Evolutionary conservation across 30 jellyfish, hydroid and myxozoan genomes (phyloP), one percentile per base, ranked within the genome.

Genomic region (Pelagia noctiluca): DNA sequence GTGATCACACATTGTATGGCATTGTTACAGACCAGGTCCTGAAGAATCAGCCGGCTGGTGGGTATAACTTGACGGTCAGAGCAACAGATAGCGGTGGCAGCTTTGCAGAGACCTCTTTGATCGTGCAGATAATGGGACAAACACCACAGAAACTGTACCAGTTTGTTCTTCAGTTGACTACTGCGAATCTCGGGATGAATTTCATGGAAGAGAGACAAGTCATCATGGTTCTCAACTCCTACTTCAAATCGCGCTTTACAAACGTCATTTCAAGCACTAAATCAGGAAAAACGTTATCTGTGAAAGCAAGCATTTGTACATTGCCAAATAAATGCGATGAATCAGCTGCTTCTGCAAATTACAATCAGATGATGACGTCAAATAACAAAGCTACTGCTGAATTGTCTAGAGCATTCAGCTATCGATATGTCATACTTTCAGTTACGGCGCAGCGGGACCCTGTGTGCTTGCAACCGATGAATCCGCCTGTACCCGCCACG

Each of bases 61-160:
- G 97, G 49, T 88, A 87, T 61, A 83, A 71, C 54, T 50, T 93
- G 2, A 93, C 97, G 8, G 81, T 93, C 18, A 70, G 98, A 83
- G 98, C 91, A 29, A 89, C 89, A 21, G 98, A 93, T 52, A 67
- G 78, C 0, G 92, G 89, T 0, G 94, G 89, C 29, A 63, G 62
- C 13, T 87, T 61, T 57, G 97, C 73, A 32, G 98, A 93, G 75
- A 65, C 97, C 7, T 52, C 46, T 50, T 50, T 96, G 34, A 83
- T 71, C 18, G 77, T 93, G 12, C 75, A 54, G 18, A 71, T 88
- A 5, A 21, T 83, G 2, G 98, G 98, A 30, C 26, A 65, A 21
- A 23, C 2, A 19, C 96, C 93, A 12, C 96, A 87, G 74, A 76
- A 71, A 2, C 70, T 32, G 30, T 88, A 93, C 53, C 82, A 80